Conservation (phyloP, 2,888 invertebrate species). For the Falcaria lacertinaria region DNA sequence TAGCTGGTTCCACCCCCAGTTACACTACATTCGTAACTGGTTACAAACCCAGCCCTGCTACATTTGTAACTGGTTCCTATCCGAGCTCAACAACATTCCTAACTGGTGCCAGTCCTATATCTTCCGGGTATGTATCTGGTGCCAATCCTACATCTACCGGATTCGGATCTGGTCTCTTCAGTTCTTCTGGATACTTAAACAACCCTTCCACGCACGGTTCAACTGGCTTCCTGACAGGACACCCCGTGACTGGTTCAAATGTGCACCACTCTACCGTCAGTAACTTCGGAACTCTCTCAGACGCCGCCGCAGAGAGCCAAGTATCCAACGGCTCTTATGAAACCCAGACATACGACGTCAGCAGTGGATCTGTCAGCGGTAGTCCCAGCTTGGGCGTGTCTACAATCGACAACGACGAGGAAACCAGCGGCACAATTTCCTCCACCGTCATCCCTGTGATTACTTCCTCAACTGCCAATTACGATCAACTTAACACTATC, state of each 20-base stretch:
- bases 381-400: slow-evolving; percentile 8
- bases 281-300: neutral
- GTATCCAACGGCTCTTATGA: slow-evolving; percentile 1
- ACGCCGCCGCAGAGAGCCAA: slow-evolving; percentile 1
- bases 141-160: neutral
- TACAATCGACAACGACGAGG: slow-evolving; percentile 6
- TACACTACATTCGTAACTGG: neutral
- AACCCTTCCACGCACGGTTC: slow-evolving; percentile 4
- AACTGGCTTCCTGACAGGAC: neutral
- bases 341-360: slow-evolving; percentile 4
- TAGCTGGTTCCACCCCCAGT: neutral
- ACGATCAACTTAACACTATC: slow-evolving; percentile 35
- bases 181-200: neutral
- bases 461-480: slow-evolving; percentile 22
- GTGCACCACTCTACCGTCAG: neutral
- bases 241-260: neutral
- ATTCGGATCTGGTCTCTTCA: neutral
- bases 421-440: slow-evolving; percentile 15
- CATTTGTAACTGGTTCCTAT: neutral
- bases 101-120: neutral
- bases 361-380: slow-evolving; percentile 4
- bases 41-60: neutral
- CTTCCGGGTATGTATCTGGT: neutral
- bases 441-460: slow-evolving; percentile 20
- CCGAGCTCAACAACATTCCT: too few relatives aligned